Base-by-base conservation (phyloP, 1,140 invertebrate species). In the Aphaenogaster ashmeadi region DNA sequence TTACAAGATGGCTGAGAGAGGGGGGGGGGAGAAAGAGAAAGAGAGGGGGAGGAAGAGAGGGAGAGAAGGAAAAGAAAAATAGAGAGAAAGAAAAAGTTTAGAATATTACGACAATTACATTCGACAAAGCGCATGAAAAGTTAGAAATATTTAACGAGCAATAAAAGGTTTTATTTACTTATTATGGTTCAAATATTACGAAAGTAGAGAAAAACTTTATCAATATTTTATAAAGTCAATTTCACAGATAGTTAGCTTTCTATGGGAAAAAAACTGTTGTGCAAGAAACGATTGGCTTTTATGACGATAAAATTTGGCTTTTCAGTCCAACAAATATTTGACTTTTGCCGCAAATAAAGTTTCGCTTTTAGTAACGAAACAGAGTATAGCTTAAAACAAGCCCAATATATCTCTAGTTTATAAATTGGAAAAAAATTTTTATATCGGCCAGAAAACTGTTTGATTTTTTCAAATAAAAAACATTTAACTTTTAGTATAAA, bases 291-390 rank as follows among this genome's bases (percentile, higher is more conserved):
- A 79, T 78, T 47, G 36, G 5, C 8, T 71, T 81, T 81, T 71
- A 56, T 66, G 6, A 81, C 38, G 66, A 56, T 72, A 56, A 27
- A 81, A 58, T 81, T 81, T 81, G 7, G 15, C 15, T 50, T 66
- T 66, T 64, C 15, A 9, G 9, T 33, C 41, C 50, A 52, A 54
- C 79, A 81, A 81, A 81, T 81, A 81, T 81, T 81, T 81, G 50
- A 72, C 62, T 44, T 71, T 56, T 81, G 66, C 13, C 50, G 27
- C 18, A 21, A 81, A 71, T 81, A 71, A 80, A 80, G 50, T 72
- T 71, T 71, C 38, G 66, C 33, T 81, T 81, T 81, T 72, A 81
- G 21, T 56, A 58, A 38, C n/a, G 36, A 41, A 67, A 33, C 7
- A 41, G 44, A 47, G 5, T 81, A 72, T 41, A 44, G 47, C 67